A percentile compares a stretch with the other conserved stretches of the same genome.
These are phyloP conservation scores for Abramis brama DNA, from an alignment of 2,113 vertebrate genomes.

Conservation along the genomic window DNA sequence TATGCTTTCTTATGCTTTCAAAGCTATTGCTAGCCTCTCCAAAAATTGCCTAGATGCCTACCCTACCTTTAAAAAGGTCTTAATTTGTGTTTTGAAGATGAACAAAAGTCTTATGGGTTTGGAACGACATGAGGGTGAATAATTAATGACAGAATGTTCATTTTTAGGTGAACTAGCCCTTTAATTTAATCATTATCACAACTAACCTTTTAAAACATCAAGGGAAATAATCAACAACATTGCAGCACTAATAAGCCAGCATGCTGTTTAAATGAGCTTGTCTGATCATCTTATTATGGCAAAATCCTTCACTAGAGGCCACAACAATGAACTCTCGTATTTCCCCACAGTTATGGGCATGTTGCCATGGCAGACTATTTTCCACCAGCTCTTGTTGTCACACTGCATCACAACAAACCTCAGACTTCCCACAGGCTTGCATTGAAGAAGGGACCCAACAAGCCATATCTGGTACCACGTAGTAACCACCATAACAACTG, in stretches of 20 bases:
- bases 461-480: not conserved
- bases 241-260: not conserved
- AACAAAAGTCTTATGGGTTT: no score
- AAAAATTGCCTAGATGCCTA: no score
- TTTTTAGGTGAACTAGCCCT: no score
- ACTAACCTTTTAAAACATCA: not conserved
- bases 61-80: no score
- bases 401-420: not conserved
- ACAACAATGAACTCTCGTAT: slow-evolving; percentile 37
- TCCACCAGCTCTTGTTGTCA: slow-evolving; percentile 42
- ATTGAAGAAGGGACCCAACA: not conserved
- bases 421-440: not conserved
- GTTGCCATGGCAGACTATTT: slow-evolving; percentile 19
- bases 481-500: not conserved
- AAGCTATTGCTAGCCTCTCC: no score
- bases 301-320: not conserved
- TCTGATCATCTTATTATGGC: not conserved
- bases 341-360: slow-evolving; percentile 6
- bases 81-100: no score
- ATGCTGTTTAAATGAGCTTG: not conserved
- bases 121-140: not conserved
- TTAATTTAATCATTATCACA: not conserved
- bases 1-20: no score
- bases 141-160: no score
- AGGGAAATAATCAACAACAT: not conserved